Conservation (phyloP, 2,113 vertebrate genomes). For the Pluvialis apricaria region DNA sequence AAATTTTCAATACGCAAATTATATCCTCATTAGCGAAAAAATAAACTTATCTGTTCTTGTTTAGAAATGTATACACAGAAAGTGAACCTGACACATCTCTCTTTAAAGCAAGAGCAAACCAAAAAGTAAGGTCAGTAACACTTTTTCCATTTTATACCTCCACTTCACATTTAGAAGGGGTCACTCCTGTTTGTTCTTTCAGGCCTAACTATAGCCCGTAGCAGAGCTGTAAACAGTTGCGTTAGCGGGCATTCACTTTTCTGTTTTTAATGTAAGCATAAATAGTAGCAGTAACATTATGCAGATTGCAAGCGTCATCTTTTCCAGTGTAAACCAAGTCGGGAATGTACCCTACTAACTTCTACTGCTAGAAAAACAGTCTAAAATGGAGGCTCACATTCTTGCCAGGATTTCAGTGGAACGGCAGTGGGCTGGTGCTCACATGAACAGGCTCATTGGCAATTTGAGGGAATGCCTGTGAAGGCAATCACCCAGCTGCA, state of each 20-base stretch:
- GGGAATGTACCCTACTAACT: background rate
- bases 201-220: background rate
- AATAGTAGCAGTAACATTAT: background rate
- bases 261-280: background rate
- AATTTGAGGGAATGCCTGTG: background rate
- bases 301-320: background rate
- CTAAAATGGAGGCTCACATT: background rate
- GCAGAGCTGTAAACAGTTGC: background rate
- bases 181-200: background rate
- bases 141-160: background rate
- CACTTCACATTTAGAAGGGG: background rate
- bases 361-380: background rate
- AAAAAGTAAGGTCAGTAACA: background rate
- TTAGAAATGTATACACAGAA: background rate
- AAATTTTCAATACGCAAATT: background rate
- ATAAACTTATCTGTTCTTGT: background rate
- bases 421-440: background rate
- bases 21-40: background rate
- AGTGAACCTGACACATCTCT: accelerated
- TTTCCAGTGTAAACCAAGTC: background rate
- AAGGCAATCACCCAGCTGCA: background rate
- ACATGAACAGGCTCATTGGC: background rate
- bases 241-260: background rate
- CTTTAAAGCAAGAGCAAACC: background rate
- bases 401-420: background rate